Percentiles rank a stretch among this genome's conserved stretches.
Evolutionary conservation across 2,797 vertebrate genomes (phyloP).

Genomic region (Pipistrellus pipistrellus): DNA sequence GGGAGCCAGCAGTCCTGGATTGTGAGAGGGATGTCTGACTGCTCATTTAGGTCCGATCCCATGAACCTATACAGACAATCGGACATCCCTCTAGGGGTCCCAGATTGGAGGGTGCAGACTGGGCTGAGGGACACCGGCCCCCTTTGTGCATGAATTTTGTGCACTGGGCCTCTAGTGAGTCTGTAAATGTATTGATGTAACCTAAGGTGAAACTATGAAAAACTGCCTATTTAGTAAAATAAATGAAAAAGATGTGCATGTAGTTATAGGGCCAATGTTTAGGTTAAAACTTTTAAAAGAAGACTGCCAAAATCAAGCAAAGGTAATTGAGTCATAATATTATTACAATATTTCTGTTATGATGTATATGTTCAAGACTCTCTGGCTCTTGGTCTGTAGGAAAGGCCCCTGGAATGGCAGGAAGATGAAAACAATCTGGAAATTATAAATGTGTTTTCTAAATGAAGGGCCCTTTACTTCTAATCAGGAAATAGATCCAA

Average conservation of each 20-base stretch:
- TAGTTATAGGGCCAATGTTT: slow-evolving; percentile 38
- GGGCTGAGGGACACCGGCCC: too few relatives aligned
- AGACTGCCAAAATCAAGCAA: slow-evolving; percentile 43
- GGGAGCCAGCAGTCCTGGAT: too few relatives aligned
- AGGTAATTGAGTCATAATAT: slow-evolving; percentile 48
- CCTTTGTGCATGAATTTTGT: too few relatives aligned
- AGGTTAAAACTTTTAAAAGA: slow-evolving; percentile 60
- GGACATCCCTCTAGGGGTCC: too few relatives aligned
- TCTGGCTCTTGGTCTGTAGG: not conserved
- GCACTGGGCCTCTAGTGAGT: not conserved
- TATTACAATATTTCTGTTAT: slow-evolving; percentile 26
- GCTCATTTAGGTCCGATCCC: too few relatives aligned
- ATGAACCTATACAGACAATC: too few relatives aligned
- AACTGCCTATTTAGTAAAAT: slow-evolving; percentile 55
- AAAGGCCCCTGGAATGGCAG: not conserved
- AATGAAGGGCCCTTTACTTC: not conserved
- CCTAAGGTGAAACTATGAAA: slow-evolving; percentile 40
- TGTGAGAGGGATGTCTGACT: too few relatives aligned
- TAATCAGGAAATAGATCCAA: not conserved
- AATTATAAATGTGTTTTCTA: slow-evolving; percentile 37
- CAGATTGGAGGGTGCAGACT: too few relatives aligned
- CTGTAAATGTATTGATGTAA: slow-evolving; percentile 55
- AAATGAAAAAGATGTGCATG: slow-evolving; percentile 46
- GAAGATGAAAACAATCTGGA: not conserved
- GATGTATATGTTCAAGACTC: not conserved